A percentile compares a stretch with the other conserved stretches of the same genome.
Conservation (phyloP, 2,797 vertebrate species). For the Darevskia mixta region DNA sequence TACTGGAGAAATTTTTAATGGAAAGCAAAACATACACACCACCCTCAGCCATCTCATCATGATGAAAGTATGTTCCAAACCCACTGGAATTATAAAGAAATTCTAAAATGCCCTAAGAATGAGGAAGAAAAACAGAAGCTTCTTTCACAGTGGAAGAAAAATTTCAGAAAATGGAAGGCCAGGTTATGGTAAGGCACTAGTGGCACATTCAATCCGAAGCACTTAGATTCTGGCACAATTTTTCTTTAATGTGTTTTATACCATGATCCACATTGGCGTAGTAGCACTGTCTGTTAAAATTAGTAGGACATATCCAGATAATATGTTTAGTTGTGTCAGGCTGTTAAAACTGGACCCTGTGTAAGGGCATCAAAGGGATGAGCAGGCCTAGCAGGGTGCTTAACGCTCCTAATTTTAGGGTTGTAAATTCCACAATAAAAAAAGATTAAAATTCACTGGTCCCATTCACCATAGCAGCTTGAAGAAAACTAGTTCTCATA, state of each 20-base stretch:
- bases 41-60: neutral
- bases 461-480: neutral
- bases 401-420: neutral
- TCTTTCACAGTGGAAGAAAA: neutral
- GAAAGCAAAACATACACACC: neutral
- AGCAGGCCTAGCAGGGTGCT: neutral
- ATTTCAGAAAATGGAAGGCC: neutral
- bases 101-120: neutral
- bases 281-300: neutral
- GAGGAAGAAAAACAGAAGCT: neutral
- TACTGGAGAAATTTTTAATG: neutral
- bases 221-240: neutral
- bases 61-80: neutral
- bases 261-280: too few relatives aligned
- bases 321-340: neutral
- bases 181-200: neutral
- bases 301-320: too few relatives aligned
- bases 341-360: neutral
- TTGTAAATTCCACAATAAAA: neutral
- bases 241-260: neutral
- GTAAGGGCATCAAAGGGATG: neutral
- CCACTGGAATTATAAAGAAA: neutral
- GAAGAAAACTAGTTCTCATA: neutral
- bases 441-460: fast-evolving
- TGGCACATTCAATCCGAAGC: neutral